These are phyloP conservation scores for Hippocampus mohnikei DNA, from an alignment of 2,113 vertebrate species.

Conservation along the genomic window DNA sequence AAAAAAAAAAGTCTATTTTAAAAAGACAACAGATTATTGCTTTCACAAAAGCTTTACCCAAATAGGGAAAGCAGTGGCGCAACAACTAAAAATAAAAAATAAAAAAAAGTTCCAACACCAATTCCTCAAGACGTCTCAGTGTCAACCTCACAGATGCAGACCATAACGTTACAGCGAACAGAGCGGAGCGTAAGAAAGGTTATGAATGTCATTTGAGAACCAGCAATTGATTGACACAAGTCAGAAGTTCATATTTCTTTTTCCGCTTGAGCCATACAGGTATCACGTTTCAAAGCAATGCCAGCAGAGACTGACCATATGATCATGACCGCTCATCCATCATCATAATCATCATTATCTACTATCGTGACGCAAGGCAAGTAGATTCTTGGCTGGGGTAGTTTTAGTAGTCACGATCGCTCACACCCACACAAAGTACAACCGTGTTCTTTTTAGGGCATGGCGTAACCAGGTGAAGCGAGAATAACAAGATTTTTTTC, in stretches of 20 bases:
- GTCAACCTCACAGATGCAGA: not conserved
- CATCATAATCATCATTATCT: not conserved
- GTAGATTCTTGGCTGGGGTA: slow-evolving; percentile 4
- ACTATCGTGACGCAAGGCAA: not conserved
- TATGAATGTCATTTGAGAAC: not conserved
- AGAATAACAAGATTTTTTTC: slow-evolving; percentile 38
- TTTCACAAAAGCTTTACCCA: not conserved
- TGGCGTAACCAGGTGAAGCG: slow-evolving; percentile 29
- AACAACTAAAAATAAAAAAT: not conserved
- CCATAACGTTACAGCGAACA: not conserved
- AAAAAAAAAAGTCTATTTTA: no score
- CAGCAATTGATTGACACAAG: not conserved
- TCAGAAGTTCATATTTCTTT: not conserved
- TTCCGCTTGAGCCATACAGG: not conserved
- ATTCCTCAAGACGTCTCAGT: not conserved
- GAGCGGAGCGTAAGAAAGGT: not conserved
- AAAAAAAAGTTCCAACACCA: not conserved
- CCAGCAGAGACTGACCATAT: not conserved
- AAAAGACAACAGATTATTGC: no score
- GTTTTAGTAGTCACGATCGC: slow-evolving; percentile 21
- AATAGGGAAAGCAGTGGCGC: not conserved
- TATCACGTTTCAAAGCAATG: not conserved
- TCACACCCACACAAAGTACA: slow-evolving; percentile 21
- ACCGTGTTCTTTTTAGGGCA: slow-evolving; percentile 5
- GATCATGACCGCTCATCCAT: not conserved